phyloP scores from a whole-genome alignment of 2,888 invertebrate species.

The Aphelenchoides bicaudatus region DNA sequence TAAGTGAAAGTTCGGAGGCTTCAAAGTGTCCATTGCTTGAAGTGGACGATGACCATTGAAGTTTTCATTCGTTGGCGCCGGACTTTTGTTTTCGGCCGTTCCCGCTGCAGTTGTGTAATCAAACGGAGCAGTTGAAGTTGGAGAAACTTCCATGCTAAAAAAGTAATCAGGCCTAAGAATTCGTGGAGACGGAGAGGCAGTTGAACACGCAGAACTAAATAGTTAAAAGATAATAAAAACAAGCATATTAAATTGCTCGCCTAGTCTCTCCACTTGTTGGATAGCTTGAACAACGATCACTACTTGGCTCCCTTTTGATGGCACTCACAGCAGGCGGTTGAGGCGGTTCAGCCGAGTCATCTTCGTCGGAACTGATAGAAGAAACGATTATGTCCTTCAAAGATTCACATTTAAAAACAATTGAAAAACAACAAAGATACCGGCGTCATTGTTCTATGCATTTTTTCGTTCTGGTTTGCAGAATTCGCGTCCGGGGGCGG shows the following conservation, averaged over 20 bases:
- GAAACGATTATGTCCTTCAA: conserved; percentile 56
- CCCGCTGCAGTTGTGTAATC: neutral
- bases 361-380: conserved; percentile 53
- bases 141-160: conserved; percentile 9
- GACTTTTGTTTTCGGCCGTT: neutral
- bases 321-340: conserved; percentile 21
- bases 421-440: too few species aligned
- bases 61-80: conserved; percentile 4
- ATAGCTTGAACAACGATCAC: conserved; percentile 12
- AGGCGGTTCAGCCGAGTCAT: conserved; percentile 20
- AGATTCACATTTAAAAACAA: too few species aligned
- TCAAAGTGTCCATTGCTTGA: conserved; percentile 39
- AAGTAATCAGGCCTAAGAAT: conserved; percentile 21
- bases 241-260: neutral
- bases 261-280: conserved; percentile 22
- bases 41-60: conserved; percentile 25
- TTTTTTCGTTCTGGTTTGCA: conserved; percentile 19
- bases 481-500: neutral
- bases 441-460: conserved; percentile 36
- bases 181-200: conserved; percentile 18
- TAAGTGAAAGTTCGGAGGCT: conserved; percentile 30
- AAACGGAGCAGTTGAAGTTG: neutral
- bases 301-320: conserved; percentile 25
- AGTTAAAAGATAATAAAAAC: conserved; percentile 16
- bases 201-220: conserved; percentile 23